These are phyloP conservation scores for Dynastes grantii DNA, from an alignment of 2,888 invertebrate species.

Conservation along the genomic window DNA sequence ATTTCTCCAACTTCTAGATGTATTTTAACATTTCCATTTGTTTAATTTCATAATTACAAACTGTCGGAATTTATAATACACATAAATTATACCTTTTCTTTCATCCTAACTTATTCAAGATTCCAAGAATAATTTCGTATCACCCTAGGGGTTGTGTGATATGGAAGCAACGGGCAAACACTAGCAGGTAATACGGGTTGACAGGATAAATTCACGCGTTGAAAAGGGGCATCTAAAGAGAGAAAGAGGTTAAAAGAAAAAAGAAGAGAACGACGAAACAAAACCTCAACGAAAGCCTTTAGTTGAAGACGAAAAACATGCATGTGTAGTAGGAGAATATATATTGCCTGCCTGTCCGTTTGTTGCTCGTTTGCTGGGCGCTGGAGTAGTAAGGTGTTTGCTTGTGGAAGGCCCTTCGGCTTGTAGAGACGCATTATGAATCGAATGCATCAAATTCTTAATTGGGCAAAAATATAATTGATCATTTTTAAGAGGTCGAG, in stretches of 20 bases:
- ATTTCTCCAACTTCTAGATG: too few relatives aligned
- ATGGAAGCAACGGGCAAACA: slow-evolving; percentile 8
- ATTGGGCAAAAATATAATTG: slow-evolving; percentile 30
- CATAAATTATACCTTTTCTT: not conserved
- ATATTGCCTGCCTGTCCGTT: slow-evolving; percentile 2
- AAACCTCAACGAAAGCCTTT: not conserved
- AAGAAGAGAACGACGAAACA: not conserved
- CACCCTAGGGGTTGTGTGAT: slow-evolving; percentile 28
- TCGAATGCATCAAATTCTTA: slow-evolving; percentile 9
- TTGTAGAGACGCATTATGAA: slow-evolving; percentile 10
- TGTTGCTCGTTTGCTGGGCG: not conserved
- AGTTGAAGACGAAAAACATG: not conserved
- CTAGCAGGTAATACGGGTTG: slow-evolving; percentile 27
- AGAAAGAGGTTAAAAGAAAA: too few relatives aligned
- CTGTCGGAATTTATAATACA: slow-evolving; percentile 10
- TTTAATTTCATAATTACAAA: not conserved
- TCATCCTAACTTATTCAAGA: not conserved
- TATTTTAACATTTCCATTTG: too few relatives aligned
- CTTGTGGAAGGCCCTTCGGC: not conserved
- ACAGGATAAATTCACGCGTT: slow-evolving; percentile 30
- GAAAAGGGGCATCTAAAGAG: slow-evolving; percentile 13
- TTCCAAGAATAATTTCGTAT: slow-evolving; percentile 19
- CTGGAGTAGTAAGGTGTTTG: slow-evolving; percentile 12
- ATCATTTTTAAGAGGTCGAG: slow-evolving; percentile 18
- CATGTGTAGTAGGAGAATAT: not conserved